Evolutionary conservation across 2,797 vertebrate species (phyloP).

Genomic region (Ctenosaura bakeri): DNA sequence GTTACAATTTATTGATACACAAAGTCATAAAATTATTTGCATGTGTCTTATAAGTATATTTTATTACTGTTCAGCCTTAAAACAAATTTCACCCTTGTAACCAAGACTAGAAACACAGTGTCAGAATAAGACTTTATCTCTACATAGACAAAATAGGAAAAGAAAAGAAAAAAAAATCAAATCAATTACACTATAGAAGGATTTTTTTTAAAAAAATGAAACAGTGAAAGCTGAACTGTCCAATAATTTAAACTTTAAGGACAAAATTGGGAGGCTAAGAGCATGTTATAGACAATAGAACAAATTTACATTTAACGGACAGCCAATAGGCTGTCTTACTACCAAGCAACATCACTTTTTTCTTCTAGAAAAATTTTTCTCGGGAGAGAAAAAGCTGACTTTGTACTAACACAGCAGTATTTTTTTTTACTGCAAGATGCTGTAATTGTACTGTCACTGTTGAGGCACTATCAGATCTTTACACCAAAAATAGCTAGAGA

Average conservation of each 20-base stretch:
- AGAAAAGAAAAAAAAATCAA: conserved; percentile 47
- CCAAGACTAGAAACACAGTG: background rate
- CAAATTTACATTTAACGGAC: conserved; percentile 57
- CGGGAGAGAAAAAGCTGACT: conserved; percentile 70
- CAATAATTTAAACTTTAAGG: conserved; percentile 68
- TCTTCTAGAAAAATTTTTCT: conserved; percentile 34
- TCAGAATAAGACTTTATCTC: background rate
- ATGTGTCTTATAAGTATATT: background rate
- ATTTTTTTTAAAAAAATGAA: conserved; percentile 57
- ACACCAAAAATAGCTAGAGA: conserved; percentile 57
- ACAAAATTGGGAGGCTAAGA: conserved; percentile 54
- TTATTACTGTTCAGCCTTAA: background rate
- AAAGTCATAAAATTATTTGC: background rate
- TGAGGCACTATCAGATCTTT: conserved; percentile 73
- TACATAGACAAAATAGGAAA: conserved; percentile 45
- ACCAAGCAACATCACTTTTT: conserved; percentile 55
- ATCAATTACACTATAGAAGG: conserved; percentile 69
- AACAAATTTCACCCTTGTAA: background rate
- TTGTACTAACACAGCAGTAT: conserved; percentile 62
- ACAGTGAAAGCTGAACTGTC: conserved; percentile 62
- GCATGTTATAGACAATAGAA: background rate
- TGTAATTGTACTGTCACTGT: conserved; percentile 74
- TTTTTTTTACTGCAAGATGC: conserved; percentile 65
- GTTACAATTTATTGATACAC: background rate
- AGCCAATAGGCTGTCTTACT: conserved; percentile 39